Evolutionary conservation across 2,888 invertebrate genomes (phyloP).

Genomic region (Acronicta alni): DNA sequence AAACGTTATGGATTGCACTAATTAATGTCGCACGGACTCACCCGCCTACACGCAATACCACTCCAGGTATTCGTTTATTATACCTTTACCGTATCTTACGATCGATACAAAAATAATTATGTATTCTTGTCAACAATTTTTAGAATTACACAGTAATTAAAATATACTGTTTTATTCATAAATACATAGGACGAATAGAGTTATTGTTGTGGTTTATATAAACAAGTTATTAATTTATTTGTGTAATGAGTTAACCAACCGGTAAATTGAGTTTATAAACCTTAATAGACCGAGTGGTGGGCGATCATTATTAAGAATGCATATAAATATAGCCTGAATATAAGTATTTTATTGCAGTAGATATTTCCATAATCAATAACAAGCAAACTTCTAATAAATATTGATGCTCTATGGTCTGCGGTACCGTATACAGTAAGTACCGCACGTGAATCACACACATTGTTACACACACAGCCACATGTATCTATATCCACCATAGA

Average conservation of each 20-base stretch:
- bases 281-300: constrained; percentile 20
- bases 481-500: constrained; percentile 14
- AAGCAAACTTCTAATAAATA: constrained; percentile 15
- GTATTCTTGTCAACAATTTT: constrained; percentile 1
- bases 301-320: constrained; percentile 36
- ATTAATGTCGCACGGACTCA: constrained; percentile 28
- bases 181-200: not conserved
- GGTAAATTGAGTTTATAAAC: constrained; percentile 35
- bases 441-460: constrained; percentile 45
- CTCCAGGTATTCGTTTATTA: constrained; percentile 12
- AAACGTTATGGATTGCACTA: constrained; percentile 35
- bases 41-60: constrained; percentile 36
- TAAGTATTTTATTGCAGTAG: constrained; percentile 21
- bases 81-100: constrained; percentile 7
- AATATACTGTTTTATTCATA: constrained; percentile 2
- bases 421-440: constrained; percentile 21
- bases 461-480: constrained; percentile 27
- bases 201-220: constrained; percentile 2
- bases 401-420: constrained; percentile 22
- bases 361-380: constrained; percentile 18
- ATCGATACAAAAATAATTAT: constrained; percentile 15
- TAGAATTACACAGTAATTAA: not conserved
- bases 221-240: constrained; percentile 19
- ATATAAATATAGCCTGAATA: constrained; percentile 30
- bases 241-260: constrained; percentile 15